Evolutionary conservation across 2,113 vertebrate genomes (phyloP).

Genomic region (Mystacornis crossleyi): DNA sequence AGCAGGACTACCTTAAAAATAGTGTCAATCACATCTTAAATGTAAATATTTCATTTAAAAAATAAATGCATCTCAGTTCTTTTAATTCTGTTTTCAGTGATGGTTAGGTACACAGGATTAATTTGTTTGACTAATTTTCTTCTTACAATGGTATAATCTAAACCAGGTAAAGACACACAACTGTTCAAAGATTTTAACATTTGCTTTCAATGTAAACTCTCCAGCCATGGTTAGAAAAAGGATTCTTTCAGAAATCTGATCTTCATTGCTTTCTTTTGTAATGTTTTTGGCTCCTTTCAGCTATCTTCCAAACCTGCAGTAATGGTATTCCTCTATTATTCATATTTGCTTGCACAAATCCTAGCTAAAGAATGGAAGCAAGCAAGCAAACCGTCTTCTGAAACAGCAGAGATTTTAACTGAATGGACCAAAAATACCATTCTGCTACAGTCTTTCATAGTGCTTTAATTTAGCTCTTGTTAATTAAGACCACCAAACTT

Average conservation of each 20-base stretch:
- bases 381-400: slow-evolving; percentile 5
- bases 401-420: slow-evolving; percentile 54
- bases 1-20: not conserved
- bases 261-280: slow-evolving; percentile 59
- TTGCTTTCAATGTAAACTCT: slow-evolving; percentile 69
- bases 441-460: not conserved
- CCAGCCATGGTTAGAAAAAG: slow-evolving; percentile 66
- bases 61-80: not conserved
- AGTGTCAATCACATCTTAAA: not conserved
- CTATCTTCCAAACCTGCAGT: slow-evolving; percentile 35
- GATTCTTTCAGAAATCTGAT: slow-evolving; percentile 71
- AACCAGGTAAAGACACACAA: slow-evolving; percentile 65
- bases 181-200: slow-evolving; percentile 53
- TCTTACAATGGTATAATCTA: slow-evolving; percentile 40
- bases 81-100: not conserved
- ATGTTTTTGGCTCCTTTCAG: slow-evolving; percentile 62
- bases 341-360: slow-evolving; percentile 66
- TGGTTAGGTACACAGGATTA: not conserved
- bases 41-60: not conserved
- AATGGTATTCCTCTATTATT: slow-evolving; percentile 63
- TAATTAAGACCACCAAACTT: not conserved
- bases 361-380: slow-evolving; percentile 56
- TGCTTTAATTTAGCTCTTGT: slow-evolving; percentile 2
- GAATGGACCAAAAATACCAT: slow-evolving; percentile 9
- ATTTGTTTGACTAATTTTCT: slow-evolving; percentile 34